phyloP scores from a whole-genome alignment of 2,113 vertebrate genomes.

The Pterocles orientalis region DNA sequence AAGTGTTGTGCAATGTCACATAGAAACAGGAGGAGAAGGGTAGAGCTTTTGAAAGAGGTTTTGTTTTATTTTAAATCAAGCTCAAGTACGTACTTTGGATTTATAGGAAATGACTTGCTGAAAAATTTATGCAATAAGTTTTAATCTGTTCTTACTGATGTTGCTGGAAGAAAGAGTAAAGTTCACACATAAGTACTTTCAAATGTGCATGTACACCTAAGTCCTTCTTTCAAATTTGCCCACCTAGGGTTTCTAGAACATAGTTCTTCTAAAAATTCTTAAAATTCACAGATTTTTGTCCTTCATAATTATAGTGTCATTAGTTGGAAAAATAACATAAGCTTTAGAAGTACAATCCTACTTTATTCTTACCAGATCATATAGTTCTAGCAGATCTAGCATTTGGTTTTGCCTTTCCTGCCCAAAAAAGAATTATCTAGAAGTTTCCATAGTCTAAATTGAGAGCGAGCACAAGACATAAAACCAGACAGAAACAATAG shows the following conservation, averaged over 20 bases:
- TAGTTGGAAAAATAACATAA: neutral
- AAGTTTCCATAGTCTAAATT: neutral
- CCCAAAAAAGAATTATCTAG: neutral
- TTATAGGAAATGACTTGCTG: neutral
- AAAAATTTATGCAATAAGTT: neutral
- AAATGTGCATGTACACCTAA: neutral
- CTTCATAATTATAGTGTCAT: neutral
- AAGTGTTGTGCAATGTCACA: neutral
- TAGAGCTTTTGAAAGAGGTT: neutral
- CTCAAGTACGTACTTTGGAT: neutral
- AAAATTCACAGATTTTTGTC: neutral
- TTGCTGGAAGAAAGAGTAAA: neutral
- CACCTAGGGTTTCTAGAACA: neutral
- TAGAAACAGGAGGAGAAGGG: neutral
- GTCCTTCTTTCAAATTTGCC: neutral
- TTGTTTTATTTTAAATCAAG: neutral
- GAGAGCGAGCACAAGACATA: accelerated
- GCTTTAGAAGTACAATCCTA: neutral
- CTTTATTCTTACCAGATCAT: neutral
- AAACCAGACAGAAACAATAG: neutral
- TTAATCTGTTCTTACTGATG: neutral
- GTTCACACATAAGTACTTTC: neutral
- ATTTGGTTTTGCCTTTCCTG: neutral
- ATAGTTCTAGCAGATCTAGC: neutral
- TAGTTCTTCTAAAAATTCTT: neutral